Conservation (phyloP, 1,140 invertebrate species). For the Diorhabda sublineata region DNA sequence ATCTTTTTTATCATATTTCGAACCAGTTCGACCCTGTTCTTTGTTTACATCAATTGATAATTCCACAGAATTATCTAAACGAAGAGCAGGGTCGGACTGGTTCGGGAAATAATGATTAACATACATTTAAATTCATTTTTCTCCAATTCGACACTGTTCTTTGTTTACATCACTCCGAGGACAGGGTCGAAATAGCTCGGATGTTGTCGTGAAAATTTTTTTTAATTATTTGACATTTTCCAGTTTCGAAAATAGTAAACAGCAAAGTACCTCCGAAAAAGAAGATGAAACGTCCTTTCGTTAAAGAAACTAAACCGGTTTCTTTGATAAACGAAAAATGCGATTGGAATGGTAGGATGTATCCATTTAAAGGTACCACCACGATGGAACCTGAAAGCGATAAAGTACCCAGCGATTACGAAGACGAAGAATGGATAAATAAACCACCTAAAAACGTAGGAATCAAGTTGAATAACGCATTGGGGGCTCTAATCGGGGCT, state of each 20-base stretch:
- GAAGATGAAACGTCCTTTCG: conserved; percentile 19
- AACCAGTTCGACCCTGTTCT: too few species aligned
- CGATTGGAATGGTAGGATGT: conserved; percentile 45
- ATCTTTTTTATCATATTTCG: too few species aligned
- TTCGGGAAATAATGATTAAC: too few species aligned
- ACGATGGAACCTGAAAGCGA: conserved; percentile 32
- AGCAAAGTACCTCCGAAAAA: conserved; percentile 10
- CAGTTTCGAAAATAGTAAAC: conserved; percentile 18
- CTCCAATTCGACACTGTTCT: too few species aligned
- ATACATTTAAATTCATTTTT: too few species aligned
- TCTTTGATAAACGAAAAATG: conserved; percentile 41
- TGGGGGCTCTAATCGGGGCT: conserved; percentile 51
- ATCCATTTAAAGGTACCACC: conserved; percentile 46
- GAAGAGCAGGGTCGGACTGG: too few species aligned
- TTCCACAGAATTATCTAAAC: too few species aligned
- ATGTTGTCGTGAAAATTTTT: too few species aligned
- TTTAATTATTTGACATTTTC: neutral
- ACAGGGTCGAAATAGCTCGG: too few species aligned
- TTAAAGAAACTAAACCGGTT: conserved; percentile 19
- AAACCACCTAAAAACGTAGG: conserved; percentile 22
- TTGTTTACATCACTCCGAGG: too few species aligned
- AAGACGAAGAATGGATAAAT: conserved; percentile 43
- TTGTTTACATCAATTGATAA: too few species aligned
- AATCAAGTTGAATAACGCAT: conserved; percentile 49
- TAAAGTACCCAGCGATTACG: conserved; percentile 32